Evolutionary conservation across 2,113 vertebrate genomes (phyloP), one percentile per base, ranked within the genome.

Genomic region (Papio anubis): DNA sequence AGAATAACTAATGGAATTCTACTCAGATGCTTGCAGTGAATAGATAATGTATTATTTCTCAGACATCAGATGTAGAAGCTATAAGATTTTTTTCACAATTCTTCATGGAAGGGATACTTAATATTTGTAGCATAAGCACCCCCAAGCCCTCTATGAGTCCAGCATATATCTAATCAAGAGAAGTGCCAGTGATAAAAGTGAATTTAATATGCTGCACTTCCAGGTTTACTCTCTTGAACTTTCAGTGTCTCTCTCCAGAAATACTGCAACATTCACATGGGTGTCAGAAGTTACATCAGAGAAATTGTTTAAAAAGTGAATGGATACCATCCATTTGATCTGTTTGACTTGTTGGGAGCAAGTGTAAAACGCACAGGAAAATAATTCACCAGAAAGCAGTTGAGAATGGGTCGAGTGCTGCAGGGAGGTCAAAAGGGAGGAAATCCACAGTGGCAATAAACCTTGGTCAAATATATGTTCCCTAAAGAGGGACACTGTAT

Each of bases 221-320:
- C 40, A 7, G 9, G 75, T 70, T 79, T 18, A 83, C 27, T 61
- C 3, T 72, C 1, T 43, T 57, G 27, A 23, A 70, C 17, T 55
- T 4, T 2, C 23, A 78, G 38, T 78, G 17, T 40, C 5, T 57
- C 12, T 75, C 59, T 66, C 52, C 16, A 95, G 55, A 68, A 81
- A 86, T 32, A 97, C 3, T 59, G 16, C 38, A 50, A 59, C 18
- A 10, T 78, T 45, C 30, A 16, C 68, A 20, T 90, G 11, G 21
- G 70, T 84, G 12, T 95, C 84, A 81, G 18, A 78, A 79, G 92
- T 97, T 70, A 85, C 32, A 84, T 43, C 4, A 72, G 66, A 68
- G 43, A 72, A 93, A 93, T 25, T 57, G 9, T 59, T 88, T 79
- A 16, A 92, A n/a, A 64, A 87, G 20, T 43, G 2, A 95, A 70